Percentiles rank a stretch among this genome's conserved stretches.
These are phyloP conservation scores for Falco naumanni DNA, from an alignment of 2,797 vertebrate species.

Conservation along the genomic window DNA sequence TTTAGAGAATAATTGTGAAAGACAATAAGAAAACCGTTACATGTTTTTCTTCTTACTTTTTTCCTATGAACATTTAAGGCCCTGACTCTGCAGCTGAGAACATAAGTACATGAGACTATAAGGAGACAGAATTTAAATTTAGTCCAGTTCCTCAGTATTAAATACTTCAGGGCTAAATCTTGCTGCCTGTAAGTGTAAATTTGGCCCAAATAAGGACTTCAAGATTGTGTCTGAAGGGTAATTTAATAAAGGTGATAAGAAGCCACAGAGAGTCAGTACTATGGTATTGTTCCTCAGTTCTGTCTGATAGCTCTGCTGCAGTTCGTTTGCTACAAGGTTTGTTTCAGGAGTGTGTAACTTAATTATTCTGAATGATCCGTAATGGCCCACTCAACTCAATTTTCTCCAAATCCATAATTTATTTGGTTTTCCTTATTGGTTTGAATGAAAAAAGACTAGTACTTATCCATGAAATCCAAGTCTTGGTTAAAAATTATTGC, in stretches of 20 bases:
- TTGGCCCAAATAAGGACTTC: neutral
- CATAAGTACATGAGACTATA: neutral
- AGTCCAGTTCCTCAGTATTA: neutral
- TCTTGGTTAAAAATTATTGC: neutral
- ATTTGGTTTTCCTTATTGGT: neutral
- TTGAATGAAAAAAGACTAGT: neutral
- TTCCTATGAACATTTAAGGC: neutral
- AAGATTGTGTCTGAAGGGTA: neutral
- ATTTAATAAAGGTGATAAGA: neutral
- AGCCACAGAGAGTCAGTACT: neutral
- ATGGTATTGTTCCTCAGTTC: neutral
- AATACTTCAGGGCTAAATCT: neutral
- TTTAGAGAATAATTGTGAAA: constrained; percentile 37
- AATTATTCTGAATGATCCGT: neutral
- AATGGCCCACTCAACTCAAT: neutral
- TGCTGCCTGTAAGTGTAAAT: neutral
- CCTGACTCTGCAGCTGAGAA: neutral
- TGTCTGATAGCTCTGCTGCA: neutral
- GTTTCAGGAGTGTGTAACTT: neutral
- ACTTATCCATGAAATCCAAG: neutral
- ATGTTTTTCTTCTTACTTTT: constrained; percentile 48
- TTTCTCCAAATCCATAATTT: neutral
- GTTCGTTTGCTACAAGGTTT: neutral
- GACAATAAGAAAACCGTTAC: constrained; percentile 1
- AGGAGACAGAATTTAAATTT: neutral